These are phyloP conservation scores for Spheniscus humboldti DNA, from an alignment of 2,797 vertebrate species.

Conservation along the genomic window DNA sequence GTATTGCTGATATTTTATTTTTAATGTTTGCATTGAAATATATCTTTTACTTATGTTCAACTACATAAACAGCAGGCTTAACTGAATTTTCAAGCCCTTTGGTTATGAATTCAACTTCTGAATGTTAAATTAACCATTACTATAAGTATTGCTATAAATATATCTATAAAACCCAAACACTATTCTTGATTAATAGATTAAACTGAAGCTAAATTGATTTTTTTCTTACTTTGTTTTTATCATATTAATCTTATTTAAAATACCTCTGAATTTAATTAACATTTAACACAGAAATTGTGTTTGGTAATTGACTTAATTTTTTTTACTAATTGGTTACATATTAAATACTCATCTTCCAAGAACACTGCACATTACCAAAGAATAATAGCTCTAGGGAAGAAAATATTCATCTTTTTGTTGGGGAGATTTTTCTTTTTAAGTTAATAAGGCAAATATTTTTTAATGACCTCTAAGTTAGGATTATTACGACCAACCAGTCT, in stretches of 20 bases:
- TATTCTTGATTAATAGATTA: conserved; percentile 58
- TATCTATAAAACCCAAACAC: conserved; percentile 26
- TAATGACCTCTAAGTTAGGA: not conserved
- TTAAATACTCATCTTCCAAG: conserved; percentile 67
- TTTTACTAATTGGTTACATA: conserved; percentile 64
- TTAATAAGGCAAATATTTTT: conserved; percentile 20
- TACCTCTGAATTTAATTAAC: conserved; percentile 68
- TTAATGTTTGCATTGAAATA: not conserved
- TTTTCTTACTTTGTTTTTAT: conserved; percentile 51
- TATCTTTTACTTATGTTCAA: not conserved
- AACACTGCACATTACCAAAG: conserved; percentile 45
- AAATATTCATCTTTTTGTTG: conserved; percentile 34
- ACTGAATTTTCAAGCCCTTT: not conserved
- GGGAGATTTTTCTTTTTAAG: not conserved
- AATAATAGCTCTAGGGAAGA: conserved; percentile 57
- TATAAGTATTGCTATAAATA: conserved; percentile 40
- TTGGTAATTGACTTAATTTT: conserved; percentile 68
- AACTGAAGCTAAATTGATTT: conserved; percentile 44
- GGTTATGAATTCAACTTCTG: not conserved
- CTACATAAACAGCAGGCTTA: not conserved
- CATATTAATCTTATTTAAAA: conserved; percentile 64
- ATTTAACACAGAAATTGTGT: conserved; percentile 64
- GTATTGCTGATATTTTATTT: not conserved
- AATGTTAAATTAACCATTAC: conserved; percentile 36
- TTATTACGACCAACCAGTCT: not conserved